phyloP scores from a whole-genome alignment of 2,113 vertebrate genomes.

The Leiothrix lutea region DNA sequence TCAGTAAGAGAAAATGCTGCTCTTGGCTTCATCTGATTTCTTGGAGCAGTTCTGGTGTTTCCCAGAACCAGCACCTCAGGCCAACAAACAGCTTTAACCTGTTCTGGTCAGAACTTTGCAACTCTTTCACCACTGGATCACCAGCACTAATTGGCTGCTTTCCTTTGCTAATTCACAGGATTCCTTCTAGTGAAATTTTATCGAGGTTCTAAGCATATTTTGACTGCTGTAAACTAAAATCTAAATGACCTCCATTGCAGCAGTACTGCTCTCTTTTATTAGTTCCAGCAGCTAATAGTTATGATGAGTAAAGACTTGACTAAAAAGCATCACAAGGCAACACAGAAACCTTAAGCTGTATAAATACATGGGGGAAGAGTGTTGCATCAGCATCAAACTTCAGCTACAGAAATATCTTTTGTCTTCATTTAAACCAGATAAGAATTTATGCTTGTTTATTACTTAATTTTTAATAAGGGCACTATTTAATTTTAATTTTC shows the following conservation, averaged over 20 bases:
- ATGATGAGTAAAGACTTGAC: neutral
- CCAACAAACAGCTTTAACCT: neutral
- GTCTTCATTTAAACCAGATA: neutral
- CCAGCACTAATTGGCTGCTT: neutral
- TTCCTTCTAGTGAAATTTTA: neutral
- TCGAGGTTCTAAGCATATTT: neutral
- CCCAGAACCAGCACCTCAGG: neutral
- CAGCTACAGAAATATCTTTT: rapidly evolving
- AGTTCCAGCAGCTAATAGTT: neutral
- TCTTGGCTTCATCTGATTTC: neutral
- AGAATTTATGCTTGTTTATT: neutral
- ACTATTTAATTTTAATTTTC: neutral
- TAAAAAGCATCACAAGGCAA: neutral
- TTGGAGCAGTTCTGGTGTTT: neutral
- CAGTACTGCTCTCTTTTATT: neutral
- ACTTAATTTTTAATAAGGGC: neutral
- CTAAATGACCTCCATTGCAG: neutral
- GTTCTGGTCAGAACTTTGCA: slow-evolving; percentile 7
- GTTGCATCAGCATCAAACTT: neutral
- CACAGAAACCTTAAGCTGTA: neutral
- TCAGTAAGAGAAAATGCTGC: neutral
- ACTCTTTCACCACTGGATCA: slow-evolving; percentile 9
- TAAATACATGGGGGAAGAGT: neutral
- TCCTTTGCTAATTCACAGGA: neutral
- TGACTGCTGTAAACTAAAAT: neutral